Conservation (phyloP, 2,797 vertebrate genomes). For the Phrynocephalus guinanensis region DNA sequence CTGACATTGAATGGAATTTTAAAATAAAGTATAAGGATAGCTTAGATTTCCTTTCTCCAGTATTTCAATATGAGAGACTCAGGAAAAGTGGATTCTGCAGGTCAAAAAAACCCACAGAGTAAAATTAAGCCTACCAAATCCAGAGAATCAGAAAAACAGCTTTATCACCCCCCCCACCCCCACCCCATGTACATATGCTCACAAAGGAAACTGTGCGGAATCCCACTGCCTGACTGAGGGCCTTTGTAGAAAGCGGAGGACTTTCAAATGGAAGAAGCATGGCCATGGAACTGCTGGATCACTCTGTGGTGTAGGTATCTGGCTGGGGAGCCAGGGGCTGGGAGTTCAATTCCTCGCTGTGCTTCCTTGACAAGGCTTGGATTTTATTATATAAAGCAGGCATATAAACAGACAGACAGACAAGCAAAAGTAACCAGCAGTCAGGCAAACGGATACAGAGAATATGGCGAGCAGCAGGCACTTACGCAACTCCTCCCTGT, state of each 20-base stretch:
- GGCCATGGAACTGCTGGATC: too few relatives aligned
- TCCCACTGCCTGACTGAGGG: background rate
- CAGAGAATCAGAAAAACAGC: background rate
- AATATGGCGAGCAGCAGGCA: constrained; percentile 38
- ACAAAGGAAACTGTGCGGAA: background rate
- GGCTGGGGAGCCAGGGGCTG: too few relatives aligned
- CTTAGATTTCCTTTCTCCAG: background rate
- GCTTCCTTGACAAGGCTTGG: too few relatives aligned
- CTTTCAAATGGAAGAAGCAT: background rate
- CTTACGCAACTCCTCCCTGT: constrained; percentile 92
- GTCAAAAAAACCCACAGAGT: too few relatives aligned
- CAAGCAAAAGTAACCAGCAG: background rate
- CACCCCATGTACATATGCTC: background rate
- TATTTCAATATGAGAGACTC: background rate
- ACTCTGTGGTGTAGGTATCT: too few relatives aligned
- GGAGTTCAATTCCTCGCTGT: too few relatives aligned
- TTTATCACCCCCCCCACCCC: background rate
- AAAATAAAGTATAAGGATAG: background rate
- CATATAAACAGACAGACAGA: background rate
- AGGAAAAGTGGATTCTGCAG: background rate
- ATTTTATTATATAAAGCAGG: background rate
- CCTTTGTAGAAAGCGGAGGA: background rate
- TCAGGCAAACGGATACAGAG: background rate
- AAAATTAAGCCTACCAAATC: too few relatives aligned
- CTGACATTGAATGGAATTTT: background rate